Percentiles rank a stretch among this genome's conserved stretches.
These are phyloP conservation scores for Mustelus asterias DNA, from an alignment of 2,113 vertebrate species.

Conservation along the genomic window DNA sequence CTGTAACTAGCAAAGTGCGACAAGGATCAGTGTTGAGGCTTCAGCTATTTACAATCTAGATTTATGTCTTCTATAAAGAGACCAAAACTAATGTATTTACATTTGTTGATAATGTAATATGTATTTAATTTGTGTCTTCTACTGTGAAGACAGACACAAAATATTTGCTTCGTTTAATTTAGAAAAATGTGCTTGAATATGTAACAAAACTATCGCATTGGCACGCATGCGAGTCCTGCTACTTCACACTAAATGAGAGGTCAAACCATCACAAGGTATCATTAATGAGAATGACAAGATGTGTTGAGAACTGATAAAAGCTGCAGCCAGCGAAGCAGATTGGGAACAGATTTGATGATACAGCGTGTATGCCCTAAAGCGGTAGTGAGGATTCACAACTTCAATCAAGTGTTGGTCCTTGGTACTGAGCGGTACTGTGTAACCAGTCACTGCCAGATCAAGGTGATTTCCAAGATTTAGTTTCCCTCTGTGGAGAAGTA, in stretches of 20 bases:
- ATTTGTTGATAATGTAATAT: too few relatives aligned
- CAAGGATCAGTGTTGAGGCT: too few relatives aligned
- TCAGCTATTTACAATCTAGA: too few relatives aligned
- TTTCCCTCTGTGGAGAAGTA: too few relatives aligned
- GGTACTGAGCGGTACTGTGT: neutral
- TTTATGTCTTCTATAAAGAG: too few relatives aligned
- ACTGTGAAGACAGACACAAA: too few relatives aligned
- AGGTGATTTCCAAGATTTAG: neutral
- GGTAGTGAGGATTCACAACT: neutral
- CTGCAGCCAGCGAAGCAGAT: neutral
- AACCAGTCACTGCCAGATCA: neutral
- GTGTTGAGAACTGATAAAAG: neutral
- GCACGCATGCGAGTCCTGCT: neutral
- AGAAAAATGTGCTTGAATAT: neutral
- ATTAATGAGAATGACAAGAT: neutral
- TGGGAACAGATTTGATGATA: neutral
- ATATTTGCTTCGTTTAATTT: neutral
- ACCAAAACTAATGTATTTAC: too few relatives aligned
- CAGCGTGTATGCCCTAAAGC: neutral
- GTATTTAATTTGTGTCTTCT: too few relatives aligned
- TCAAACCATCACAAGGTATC: neutral
- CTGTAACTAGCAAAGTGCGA: too few relatives aligned
- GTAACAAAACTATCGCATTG: neutral
- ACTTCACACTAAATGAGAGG: neutral
- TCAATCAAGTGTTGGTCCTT: neutral